Evolutionary conservation across 1,140 invertebrate genomes (phyloP).

Genomic region (Bombus soroeensis): DNA sequence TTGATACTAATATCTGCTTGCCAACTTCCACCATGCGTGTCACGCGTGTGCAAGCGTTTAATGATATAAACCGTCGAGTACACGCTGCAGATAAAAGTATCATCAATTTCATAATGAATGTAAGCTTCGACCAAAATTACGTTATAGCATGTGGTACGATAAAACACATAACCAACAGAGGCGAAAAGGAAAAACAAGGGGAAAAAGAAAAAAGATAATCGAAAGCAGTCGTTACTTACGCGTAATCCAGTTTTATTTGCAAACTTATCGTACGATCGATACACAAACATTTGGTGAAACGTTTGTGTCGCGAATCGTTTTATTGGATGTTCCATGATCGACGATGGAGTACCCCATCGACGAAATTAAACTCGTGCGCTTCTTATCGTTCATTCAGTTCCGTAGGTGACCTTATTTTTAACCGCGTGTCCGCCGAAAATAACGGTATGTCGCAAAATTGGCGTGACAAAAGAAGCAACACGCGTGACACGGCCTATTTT

Average conservation of each 20-base stretch:
- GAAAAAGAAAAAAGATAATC: too few species aligned
- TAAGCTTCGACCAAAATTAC: not conserved
- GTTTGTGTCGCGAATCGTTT: too few species aligned
- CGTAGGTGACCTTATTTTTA: conserved; percentile 5
- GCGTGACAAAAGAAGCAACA: conserved; percentile 47
- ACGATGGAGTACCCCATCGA: not conserved
- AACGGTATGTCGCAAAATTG: conserved; percentile 20
- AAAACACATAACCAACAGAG: not conserved
- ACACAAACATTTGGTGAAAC: too few species aligned
- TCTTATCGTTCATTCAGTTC: not conserved
- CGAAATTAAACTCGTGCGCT: not conserved
- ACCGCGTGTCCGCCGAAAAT: not conserved
- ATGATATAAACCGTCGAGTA: conserved; percentile 26
- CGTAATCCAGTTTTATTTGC: not conserved
- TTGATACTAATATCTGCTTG: conserved; percentile 43
- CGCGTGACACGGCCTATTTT: conserved; percentile 57
- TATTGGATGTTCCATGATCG: not conserved
- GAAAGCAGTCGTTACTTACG: not conserved
- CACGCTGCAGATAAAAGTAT: conserved; percentile 39
- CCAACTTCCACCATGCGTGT: conserved; percentile 44
- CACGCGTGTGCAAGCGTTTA: conserved; percentile 28
- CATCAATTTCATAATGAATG: conserved; percentile 46
- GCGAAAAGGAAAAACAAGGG: not conserved
- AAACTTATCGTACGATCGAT: not conserved
- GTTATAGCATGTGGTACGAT: not conserved